Evolutionary conservation across 2,797 vertebrate species (phyloP).

Genomic region (Chelon labrosus): DNA sequence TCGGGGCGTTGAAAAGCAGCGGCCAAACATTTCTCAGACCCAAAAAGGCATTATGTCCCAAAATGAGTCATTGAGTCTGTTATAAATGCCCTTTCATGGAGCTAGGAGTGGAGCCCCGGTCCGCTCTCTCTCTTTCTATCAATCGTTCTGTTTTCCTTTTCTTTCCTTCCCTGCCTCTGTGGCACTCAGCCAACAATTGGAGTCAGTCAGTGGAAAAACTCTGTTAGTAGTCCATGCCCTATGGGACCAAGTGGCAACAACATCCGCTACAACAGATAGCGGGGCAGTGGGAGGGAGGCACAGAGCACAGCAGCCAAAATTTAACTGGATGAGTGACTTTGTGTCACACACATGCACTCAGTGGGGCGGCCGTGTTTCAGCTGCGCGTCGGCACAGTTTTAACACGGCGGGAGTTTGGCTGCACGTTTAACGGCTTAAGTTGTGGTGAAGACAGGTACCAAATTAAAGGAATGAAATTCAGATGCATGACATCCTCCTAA

Average conservation of each 20-base stretch:
- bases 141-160: conserved; percentile 43
- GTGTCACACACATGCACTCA: conserved; percentile 45
- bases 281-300: conserved; percentile 47
- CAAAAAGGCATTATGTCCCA: conserved; percentile 26
- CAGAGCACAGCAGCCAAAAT: conserved; percentile 45
- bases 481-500: not conserved
- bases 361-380: conserved; percentile 18
- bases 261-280: conserved; percentile 71
- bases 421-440: not conserved
- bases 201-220: conserved; percentile 79
- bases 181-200: conserved; percentile 70
- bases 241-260: conserved; percentile 74
- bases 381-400: conserved; percentile 17
- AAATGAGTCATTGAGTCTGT: conserved; percentile 49
- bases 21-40: conserved; percentile 38
- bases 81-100: conserved; percentile 46
- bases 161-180: conserved; percentile 49
- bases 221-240: conserved; percentile 78
- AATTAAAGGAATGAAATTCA: conserved; percentile 5
- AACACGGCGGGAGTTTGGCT: conserved; percentile 18
- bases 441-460: not conserved
- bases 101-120: conserved; percentile 20
- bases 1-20: conserved; percentile 42
- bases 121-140: conserved; percentile 35
- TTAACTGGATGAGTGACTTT: conserved; percentile 50